phyloP scores from a whole-genome alignment of 2,888 invertebrate species.

The Lamellibrachia satsuma region DNA sequence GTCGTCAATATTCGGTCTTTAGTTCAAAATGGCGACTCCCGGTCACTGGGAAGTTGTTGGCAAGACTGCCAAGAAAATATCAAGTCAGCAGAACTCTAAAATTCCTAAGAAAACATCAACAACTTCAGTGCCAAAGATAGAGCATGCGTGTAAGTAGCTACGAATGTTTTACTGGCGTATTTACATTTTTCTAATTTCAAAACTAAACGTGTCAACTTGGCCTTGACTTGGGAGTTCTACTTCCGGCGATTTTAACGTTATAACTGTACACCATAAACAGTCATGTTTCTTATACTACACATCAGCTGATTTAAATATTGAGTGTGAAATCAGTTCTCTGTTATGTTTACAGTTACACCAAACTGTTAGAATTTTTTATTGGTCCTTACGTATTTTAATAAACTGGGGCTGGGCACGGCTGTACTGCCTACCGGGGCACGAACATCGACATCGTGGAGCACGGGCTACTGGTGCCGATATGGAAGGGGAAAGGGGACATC shows the following conservation, averaged over 20 bases:
- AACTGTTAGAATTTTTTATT: background rate
- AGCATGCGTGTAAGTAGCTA: background rate
- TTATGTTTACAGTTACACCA: background rate
- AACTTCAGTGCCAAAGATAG: background rate
- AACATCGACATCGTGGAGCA: too few species aligned
- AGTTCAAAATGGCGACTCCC: conserved; percentile 17
- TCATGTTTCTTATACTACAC: background rate
- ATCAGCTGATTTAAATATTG: background rate
- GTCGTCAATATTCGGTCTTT: conserved; percentile 13
- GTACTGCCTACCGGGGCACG: too few species aligned
- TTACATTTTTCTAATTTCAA: background rate
- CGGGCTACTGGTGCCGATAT: too few species aligned
- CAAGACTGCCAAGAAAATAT: background rate
- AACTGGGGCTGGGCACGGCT: background rate
- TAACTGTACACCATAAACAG: background rate
- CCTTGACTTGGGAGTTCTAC: background rate
- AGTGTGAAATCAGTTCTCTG: background rate
- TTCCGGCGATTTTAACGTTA: background rate
- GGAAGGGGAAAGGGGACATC: too few species aligned
- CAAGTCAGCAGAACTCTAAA: background rate
- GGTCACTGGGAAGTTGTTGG: conserved; percentile 13
- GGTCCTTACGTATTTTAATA: background rate
- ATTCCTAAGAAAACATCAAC: background rate
- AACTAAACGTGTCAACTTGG: conserved; percentile 5
- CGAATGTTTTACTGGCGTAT: background rate